These are phyloP conservation scores for Acleris emargana DNA, from an alignment of 2,888 invertebrate species.

Conservation along the genomic window DNA sequence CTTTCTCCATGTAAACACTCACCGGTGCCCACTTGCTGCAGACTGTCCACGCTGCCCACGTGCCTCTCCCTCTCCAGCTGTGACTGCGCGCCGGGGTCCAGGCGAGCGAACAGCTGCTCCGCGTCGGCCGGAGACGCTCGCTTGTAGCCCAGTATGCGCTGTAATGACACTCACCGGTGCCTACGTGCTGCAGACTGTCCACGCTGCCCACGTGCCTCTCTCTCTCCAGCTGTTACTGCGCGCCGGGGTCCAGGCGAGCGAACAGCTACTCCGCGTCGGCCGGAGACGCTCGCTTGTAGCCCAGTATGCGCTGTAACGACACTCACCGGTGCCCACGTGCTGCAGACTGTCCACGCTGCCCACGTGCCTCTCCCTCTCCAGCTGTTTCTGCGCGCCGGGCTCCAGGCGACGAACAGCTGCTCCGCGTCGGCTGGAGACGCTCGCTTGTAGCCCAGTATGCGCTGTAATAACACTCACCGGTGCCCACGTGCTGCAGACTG, in stretches of 20 bases:
- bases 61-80: constrained; percentile 81
- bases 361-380: too few species aligned
- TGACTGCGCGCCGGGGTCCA: constrained; percentile 89
- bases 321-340: too few species aligned
- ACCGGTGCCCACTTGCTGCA: constrained; percentile 72
- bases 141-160: constrained; percentile 96
- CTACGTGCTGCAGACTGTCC: constrained; percentile 69
- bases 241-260: too few species aligned
- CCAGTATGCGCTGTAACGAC: constrained; percentile 53
- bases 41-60: constrained; percentile 67
- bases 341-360: too few species aligned
- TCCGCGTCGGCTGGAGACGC: constrained; percentile 97
- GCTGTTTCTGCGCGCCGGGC: too few species aligned
- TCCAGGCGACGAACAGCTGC: constrained; percentile 83
- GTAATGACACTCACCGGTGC: constrained; percentile 58
- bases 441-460: constrained; percentile 95
- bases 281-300: constrained; percentile 95
- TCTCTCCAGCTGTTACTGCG: constrained; percentile 82
- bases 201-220: constrained; percentile 51
- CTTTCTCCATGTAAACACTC: constrained; percentile 3
- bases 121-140: constrained; percentile 96
- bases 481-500: constrained; percentile 68
- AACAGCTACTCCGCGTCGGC: constrained; percentile 92
- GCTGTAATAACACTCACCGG: constrained; percentile 76
- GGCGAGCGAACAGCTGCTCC: constrained; percentile 90